Base-by-base conservation (phyloP, 2,888 invertebrate species). In the Drosophila silvestris region DNA sequence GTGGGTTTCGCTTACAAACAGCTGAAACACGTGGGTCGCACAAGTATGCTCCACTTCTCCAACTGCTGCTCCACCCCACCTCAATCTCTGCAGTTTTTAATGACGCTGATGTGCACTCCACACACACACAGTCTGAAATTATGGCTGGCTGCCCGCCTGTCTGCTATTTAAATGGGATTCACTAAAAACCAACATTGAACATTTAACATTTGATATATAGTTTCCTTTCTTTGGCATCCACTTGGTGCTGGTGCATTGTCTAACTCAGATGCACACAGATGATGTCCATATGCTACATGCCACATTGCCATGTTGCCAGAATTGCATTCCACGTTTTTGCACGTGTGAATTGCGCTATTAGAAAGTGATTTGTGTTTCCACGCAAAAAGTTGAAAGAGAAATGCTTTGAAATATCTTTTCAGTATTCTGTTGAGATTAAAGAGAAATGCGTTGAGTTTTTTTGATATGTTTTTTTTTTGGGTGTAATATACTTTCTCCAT, bases 1-100 rank as follows among this genome's bases (percentile, higher is more conserved):
- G 79, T 79, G 80, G 79, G 79, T 79, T 79, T 79, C 76, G 70
- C 62, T 79, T 79, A 79, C 79, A 79, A 66, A 47, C 22, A 58
- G 58, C 57, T 58, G 60, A 65, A 59, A 63, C 76, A 79, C 79
- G 79, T 79, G 77, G 80, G 79, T 50, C 51, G 65, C 59, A 53
- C 70, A 74, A 67, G 74, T 78, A 74, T 78, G 77, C 66, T 78
- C 64, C 66, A 78, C 63, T 53, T 78, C 6, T 16, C 6, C 16
- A 47, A 7, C 52, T 56, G 14, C 32, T 9, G 19, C 35, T 30
- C 12, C n/a, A 12, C 33, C 14, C n/a, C 26, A 22, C 44, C 26
- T 56, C 26, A 26, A 5, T 28, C 19, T 44, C 30, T 52, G 62
- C 41, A 50, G 22, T 41, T 58, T 19, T 10, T 56, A 61, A 47